phyloP scores from a whole-genome alignment of 2,113 vertebrate genomes.

The Melanostigma gelatinosum region DNA sequence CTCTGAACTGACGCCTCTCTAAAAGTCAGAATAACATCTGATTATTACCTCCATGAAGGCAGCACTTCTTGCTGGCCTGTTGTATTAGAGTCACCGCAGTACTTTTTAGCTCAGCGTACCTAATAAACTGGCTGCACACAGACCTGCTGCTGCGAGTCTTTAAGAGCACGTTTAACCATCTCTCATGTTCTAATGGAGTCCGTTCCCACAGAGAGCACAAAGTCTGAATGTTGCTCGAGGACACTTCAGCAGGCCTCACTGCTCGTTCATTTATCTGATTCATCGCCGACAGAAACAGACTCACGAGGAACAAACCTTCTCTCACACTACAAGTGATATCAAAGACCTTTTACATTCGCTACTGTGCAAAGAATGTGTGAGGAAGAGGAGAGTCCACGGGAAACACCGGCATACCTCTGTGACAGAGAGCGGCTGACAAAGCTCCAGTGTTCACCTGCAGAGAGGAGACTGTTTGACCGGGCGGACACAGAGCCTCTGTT shows the following conservation, averaged over 20 bases:
- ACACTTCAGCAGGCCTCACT: conserved; percentile 1
- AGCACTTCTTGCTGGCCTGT: background rate
- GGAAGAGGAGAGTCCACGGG: background rate
- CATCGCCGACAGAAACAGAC: conserved; percentile 14
- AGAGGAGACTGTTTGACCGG: background rate
- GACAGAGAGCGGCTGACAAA: background rate
- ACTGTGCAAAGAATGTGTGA: background rate
- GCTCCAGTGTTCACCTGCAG: conserved; percentile 10
- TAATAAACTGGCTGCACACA: background rate
- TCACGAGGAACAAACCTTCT: background rate
- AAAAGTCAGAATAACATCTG: no score
- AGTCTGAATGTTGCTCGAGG: background rate
- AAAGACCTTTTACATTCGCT: background rate
- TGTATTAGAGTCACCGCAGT: background rate
- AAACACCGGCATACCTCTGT: background rate
- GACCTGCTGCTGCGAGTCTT: background rate
- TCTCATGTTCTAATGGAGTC: accelerated
- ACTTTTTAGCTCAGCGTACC: background rate
- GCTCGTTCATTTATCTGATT: background rate
- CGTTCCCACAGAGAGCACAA: conserved; percentile 18
- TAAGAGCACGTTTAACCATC: background rate
- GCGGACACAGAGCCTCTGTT: conserved; percentile 4
- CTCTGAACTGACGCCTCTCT: no score
- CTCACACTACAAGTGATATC: background rate
- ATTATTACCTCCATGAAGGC: background rate